Percentiles rank a stretch among this genome's conserved stretches.
phyloP scores from a whole-genome alignment of 2,113 vertebrate species.

The Xiphophorus hellerii region DNA sequence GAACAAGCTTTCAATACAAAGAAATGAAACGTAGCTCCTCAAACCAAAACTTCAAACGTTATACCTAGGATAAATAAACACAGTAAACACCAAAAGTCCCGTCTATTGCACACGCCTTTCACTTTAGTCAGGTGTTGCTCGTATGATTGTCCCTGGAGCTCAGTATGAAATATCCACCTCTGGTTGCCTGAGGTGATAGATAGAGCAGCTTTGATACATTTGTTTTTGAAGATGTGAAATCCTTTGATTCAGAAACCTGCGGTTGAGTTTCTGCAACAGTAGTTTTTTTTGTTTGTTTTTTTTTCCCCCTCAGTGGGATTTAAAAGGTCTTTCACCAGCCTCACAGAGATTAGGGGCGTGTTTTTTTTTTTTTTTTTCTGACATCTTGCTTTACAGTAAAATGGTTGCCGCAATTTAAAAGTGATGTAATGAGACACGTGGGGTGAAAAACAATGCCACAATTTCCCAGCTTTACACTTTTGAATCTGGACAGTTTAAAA shows the following conservation, averaged over 20 bases:
- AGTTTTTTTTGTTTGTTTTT: constrained; percentile 7
- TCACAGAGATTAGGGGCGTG: constrained; percentile 52
- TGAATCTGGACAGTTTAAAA: not conserved
- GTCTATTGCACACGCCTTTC: constrained; percentile 41
- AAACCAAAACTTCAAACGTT: not conserved
- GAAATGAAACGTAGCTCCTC: constrained; percentile 26
- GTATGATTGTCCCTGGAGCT: constrained; percentile 36
- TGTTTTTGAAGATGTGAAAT: constrained; percentile 67
- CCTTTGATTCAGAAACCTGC: constrained; percentile 70
- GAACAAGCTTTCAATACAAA: constrained; percentile 20
- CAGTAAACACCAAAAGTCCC: constrained; percentile 15
- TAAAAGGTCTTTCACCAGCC: constrained; percentile 45
- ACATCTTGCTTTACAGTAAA: constrained; percentile 32
- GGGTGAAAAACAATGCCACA: constrained; percentile 1
- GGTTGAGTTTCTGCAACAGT: constrained; percentile 55
- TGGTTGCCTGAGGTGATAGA: constrained; percentile 47
- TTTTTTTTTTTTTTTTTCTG: constrained; percentile 15
- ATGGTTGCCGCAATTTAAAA: constrained; percentile 48
- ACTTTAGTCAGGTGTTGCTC: constrained; percentile 37
- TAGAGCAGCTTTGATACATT: constrained; percentile 51
- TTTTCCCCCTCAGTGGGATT: constrained; percentile 41
- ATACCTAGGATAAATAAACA: constrained; percentile 31
- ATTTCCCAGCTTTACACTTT: not conserved
- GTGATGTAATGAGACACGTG: constrained; percentile 16
- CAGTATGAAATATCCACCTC: constrained; percentile 30